These are phyloP conservation scores for Phytoseiulus persimilis DNA, from an alignment of 2,888 invertebrate genomes.

Conservation along the genomic window DNA sequence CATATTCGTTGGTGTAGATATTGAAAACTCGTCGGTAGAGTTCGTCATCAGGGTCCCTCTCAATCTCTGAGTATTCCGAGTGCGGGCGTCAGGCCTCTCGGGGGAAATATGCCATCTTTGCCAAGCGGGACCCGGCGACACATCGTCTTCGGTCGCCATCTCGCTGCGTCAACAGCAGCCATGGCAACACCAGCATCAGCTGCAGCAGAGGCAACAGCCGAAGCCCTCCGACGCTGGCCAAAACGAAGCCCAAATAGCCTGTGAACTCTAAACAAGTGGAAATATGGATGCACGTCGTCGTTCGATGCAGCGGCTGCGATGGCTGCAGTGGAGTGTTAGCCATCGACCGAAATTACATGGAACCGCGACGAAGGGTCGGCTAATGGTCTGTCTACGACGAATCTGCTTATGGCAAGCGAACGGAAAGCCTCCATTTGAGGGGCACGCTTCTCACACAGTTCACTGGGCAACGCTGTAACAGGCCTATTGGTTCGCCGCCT, in stretches of 20 bases:
- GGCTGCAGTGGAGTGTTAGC: not conserved
- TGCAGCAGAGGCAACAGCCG: no score
- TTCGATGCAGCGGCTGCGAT: not conserved
- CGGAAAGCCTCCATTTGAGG: not conserved
- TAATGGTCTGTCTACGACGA: not conserved
- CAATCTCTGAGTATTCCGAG: no score
- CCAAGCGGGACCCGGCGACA: no score
- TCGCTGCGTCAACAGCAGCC: no score
- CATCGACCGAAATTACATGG: not conserved
- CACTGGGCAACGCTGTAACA: not conserved
- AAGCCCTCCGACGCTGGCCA: no score
- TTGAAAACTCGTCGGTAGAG: no score
- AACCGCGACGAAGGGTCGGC: not conserved
- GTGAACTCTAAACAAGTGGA: not conserved
- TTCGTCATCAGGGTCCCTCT: no score
- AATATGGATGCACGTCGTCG: not conserved
- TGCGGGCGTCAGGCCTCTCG: no score
- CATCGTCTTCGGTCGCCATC: no score
- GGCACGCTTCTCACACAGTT: not conserved
- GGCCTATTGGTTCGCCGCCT: not conserved
- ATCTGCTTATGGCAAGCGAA: not conserved
- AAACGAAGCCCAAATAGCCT: not conserved
- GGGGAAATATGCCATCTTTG: no score
- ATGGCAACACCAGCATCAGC: no score
- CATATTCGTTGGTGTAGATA: no score